Conservation (phyloP, 2,797 vertebrate genomes). For the Petrocephalus sullivani region DNA sequence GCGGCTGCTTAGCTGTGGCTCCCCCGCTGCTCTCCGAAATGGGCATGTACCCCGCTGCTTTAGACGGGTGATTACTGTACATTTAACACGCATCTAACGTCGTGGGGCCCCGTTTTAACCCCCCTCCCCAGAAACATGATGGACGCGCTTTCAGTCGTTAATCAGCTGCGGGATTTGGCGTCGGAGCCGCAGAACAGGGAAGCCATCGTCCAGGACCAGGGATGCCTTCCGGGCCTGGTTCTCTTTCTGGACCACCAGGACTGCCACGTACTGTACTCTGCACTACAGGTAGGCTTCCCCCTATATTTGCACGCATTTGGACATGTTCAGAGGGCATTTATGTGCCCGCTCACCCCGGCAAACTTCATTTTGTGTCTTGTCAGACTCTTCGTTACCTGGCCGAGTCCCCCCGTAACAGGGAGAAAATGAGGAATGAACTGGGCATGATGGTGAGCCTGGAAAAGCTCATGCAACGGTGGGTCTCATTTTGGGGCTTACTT, state of each 20-base stretch:
- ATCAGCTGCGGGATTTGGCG: constrained; percentile 65
- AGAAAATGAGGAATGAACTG: constrained; percentile 65
- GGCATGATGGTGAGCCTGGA: constrained; percentile 73
- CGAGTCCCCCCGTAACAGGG: constrained; percentile 58
- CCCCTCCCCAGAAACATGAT: constrained; percentile 44
- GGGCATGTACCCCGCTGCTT: not conserved
- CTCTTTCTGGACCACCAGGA: constrained; percentile 67
- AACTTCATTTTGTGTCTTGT: not conserved
- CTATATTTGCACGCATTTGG: not conserved
- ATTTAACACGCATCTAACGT: not conserved
- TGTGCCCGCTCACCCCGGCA: not conserved
- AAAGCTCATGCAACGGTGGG: constrained; percentile 56
- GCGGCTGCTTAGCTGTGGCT: not conserved
- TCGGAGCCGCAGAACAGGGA: constrained; percentile 69
- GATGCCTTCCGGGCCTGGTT: constrained; percentile 67
- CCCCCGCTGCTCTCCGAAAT: not conserved
- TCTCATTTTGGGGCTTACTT: not conserved
- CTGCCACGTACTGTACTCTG: constrained; percentile 55
- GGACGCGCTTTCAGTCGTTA: constrained; percentile 65
- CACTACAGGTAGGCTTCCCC: constrained; percentile 55
- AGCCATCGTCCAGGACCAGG: constrained; percentile 67
- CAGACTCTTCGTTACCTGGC: constrained; percentile 69
- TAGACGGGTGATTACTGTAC: not conserved
- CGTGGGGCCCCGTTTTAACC: not conserved
- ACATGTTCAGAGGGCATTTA: not conserved